phyloP scores from a whole-genome alignment of 2,888 invertebrate genomes.

The Eumerus sabulonum region DNA sequence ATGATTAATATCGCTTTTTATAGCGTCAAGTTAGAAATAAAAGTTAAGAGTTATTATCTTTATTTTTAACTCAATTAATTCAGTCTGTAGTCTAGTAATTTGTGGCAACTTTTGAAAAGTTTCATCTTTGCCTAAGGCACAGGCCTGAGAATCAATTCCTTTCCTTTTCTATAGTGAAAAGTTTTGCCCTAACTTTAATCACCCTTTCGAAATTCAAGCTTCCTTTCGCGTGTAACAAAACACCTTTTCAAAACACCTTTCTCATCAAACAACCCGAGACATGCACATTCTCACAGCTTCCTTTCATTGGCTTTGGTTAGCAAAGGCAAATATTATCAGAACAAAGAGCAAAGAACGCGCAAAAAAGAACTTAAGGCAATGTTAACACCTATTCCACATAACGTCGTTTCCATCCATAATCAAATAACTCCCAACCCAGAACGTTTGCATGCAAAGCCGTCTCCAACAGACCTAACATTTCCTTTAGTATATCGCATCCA shows the following conservation, averaged over 20 bases:
- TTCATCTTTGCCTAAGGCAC: too few relatives aligned
- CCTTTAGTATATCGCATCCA: too few relatives aligned
- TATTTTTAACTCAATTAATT: too few relatives aligned
- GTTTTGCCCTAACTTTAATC: too few relatives aligned
- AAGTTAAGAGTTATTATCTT: too few relatives aligned
- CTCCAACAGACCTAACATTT: too few relatives aligned
- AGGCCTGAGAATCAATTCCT: too few relatives aligned
- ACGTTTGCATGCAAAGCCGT: neutral
- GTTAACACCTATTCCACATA: slow-evolving; percentile 23
- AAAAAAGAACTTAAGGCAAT: slow-evolving; percentile 24
- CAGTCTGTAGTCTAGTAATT: too few relatives aligned
- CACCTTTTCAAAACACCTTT: neutral
- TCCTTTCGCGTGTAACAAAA: neutral
- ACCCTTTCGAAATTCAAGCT: neutral
- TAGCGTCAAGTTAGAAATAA: too few relatives aligned
- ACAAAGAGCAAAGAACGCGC: neutral
- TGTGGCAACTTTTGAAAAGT: too few relatives aligned
- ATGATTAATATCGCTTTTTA: too few relatives aligned
- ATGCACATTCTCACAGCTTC: slow-evolving; percentile 4
- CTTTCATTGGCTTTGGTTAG: slow-evolving; percentile 17
- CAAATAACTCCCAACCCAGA: slow-evolving; percentile 25
- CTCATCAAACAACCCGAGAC: slow-evolving; percentile 9
- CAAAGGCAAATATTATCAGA: slow-evolving; percentile 15
- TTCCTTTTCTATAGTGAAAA: too few relatives aligned
- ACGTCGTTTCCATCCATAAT: slow-evolving; percentile 29